Evolutionary conservation across 2,113 vertebrate genomes (phyloP).

Genomic region (Ctenomys sociabilis): DNA sequence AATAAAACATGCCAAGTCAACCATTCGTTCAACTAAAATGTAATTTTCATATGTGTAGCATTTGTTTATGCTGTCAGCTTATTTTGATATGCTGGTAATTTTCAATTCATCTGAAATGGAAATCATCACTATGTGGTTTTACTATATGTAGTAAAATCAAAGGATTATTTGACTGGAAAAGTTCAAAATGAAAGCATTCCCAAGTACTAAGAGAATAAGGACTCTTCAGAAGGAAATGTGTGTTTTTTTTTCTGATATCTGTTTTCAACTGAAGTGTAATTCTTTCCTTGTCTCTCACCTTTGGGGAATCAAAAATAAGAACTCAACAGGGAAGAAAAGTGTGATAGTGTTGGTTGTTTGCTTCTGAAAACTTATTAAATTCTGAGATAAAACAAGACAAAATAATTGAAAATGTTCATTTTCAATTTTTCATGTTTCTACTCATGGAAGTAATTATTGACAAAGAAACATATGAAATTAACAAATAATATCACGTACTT

Average conservation of each 20-base stretch:
- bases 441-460: background rate
- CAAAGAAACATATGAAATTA: conserved; percentile 66
- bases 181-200: conserved; percentile 42
- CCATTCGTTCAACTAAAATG: conserved; percentile 74
- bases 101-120: conserved; percentile 64
- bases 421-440: conserved; percentile 64
- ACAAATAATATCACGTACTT: background rate
- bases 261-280: conserved; percentile 54
- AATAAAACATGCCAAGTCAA: conserved; percentile 50
- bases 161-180: conserved; percentile 50
- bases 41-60: conserved; percentile 64
- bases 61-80: conserved; percentile 38
- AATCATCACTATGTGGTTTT: background rate
- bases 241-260: conserved; percentile 60
- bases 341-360: conserved; percentile 34
- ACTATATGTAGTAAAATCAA: conserved; percentile 67
- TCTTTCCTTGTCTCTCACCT: conserved; percentile 69
- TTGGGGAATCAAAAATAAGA: conserved; percentile 70
- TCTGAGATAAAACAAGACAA: conserved; percentile 47
- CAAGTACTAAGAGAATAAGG: background rate
- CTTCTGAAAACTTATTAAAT: conserved; percentile 67
- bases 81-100: conserved; percentile 71
- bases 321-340: conserved; percentile 1
- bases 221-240: conserved; percentile 3
- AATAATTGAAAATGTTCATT: conserved; percentile 71